Evolutionary conservation across 2,797 vertebrate species (phyloP).

Genomic region (Sciurus carolinensis): DNA sequence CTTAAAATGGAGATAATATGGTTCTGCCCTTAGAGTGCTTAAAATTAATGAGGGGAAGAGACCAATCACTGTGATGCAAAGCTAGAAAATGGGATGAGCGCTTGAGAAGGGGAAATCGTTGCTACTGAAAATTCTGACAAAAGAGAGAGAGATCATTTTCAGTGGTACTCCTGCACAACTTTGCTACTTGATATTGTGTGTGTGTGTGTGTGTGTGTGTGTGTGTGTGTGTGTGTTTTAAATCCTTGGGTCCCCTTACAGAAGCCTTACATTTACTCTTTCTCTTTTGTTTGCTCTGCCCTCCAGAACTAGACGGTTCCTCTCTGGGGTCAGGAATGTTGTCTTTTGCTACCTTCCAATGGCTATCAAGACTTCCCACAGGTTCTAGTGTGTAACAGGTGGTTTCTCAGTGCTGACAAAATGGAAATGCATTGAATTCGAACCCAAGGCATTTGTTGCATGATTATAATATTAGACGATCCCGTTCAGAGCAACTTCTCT

Average conservation of each 20-base stretch:
- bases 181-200: background rate
- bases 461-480: background rate
- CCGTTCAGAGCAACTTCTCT: background rate
- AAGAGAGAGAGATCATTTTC: background rate
- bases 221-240: background rate
- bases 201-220: background rate
- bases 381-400: background rate
- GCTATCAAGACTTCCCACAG: background rate
- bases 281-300: background rate
- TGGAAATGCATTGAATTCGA: background rate
- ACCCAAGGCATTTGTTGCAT: background rate
- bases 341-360: background rate
- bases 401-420: background rate
- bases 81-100: background rate
- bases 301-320: background rate
- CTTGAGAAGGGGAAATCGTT: background rate
- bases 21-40: background rate
- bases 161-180: background rate
- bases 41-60: background rate
- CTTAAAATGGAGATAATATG: background rate
- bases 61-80: background rate
- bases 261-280: background rate
- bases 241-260: background rate
- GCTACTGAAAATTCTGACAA: background rate
- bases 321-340: background rate